Conservation (phyloP, 2,888 invertebrate genomes). For the Eucriotettix oculatus region DNA sequence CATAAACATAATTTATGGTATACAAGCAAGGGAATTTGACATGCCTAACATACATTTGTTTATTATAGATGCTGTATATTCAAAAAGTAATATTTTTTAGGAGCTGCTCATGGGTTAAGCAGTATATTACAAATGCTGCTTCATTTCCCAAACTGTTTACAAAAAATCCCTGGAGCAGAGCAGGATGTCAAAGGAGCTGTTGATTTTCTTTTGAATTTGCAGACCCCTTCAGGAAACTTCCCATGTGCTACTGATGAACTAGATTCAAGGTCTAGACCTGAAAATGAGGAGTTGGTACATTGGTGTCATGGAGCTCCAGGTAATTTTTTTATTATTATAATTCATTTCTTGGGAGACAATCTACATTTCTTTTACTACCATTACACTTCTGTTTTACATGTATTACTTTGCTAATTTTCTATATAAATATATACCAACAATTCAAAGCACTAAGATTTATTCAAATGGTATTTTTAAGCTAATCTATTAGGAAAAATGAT, state of each 20-base stretch:
- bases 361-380: too few relatives aligned
- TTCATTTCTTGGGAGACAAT: background rate
- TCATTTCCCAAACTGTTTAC: slow-evolving; percentile 39
- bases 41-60: too few relatives aligned
- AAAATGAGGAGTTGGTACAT: slow-evolving; percentile 55
- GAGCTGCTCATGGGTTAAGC: slow-evolving; percentile 41
- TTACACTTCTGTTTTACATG: too few relatives aligned
- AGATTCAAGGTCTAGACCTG: slow-evolving; percentile 26
- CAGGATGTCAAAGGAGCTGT: slow-evolving; percentile 43
- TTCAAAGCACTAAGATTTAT: too few relatives aligned
- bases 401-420: too few relatives aligned
- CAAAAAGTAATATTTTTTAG: slow-evolving; percentile 20
- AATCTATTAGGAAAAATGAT: too few relatives aligned
- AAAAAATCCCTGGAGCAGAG: slow-evolving; percentile 33
- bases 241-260: slow-evolving; percentile 59
- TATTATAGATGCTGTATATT: too few relatives aligned
- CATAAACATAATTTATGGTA: too few relatives aligned
- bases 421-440: too few relatives aligned
- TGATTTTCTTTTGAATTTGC: slow-evolving; percentile 47
- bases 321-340: too few relatives aligned
- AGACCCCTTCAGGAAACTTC: slow-evolving; percentile 57
- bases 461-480: too few relatives aligned
- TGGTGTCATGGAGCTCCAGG: slow-evolving; percentile 86
- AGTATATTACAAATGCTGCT: slow-evolving; percentile 48
- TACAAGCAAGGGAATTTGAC: too few relatives aligned